Conservation (phyloP, 2,888 invertebrate species). For the Drosophila colorata region DNA sequence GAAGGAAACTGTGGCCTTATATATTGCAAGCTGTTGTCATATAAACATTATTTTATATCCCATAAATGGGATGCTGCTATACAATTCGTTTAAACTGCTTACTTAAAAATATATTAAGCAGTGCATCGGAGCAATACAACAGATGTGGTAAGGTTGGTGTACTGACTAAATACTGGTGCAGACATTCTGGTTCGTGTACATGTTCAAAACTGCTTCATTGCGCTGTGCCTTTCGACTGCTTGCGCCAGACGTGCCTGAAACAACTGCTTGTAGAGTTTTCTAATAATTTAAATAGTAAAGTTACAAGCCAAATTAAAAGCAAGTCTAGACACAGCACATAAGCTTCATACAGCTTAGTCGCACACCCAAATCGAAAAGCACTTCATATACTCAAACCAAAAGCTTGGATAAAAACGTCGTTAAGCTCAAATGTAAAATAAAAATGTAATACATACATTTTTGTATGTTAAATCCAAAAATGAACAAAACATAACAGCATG, state of each 20-base stretch:
- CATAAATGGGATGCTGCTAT: neutral
- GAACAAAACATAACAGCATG: too few relatives aligned
- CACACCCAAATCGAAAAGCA: too few relatives aligned
- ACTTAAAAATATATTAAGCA: neutral
- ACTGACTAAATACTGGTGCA: neutral
- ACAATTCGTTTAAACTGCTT: conserved; percentile 6
- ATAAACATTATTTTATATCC: neutral
- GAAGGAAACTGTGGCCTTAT: too few relatives aligned
- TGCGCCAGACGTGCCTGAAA: neutral
- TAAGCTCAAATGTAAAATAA: neutral
- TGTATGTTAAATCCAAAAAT: neutral
- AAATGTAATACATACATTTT: neutral
- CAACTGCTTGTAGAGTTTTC: neutral
- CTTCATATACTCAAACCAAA: neutral
- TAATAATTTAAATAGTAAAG: neutral
- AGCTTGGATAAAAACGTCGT: neutral
- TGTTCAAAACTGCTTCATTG: neutral
- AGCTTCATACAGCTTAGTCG: neutral
- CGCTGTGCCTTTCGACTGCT: neutral
- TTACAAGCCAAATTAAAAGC: neutral
- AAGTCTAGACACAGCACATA: neutral
- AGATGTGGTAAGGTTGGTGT: too few relatives aligned
- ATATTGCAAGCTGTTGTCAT: neutral
- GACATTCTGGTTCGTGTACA: neutral
- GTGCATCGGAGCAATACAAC: neutral